Evolutionary conservation across 2,797 vertebrate species (phyloP).

Genomic region (Okamejei kenojei): DNA sequence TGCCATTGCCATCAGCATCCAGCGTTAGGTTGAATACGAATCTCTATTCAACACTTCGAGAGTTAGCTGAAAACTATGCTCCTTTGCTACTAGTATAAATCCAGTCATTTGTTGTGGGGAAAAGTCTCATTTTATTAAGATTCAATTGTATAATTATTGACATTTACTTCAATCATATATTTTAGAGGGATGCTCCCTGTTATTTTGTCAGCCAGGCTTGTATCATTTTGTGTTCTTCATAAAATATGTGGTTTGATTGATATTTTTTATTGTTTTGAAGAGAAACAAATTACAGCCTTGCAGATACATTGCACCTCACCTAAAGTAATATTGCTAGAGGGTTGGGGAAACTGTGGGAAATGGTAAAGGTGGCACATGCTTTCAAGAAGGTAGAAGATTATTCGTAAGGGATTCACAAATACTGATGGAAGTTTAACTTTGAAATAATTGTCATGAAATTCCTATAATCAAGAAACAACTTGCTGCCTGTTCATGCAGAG

Average conservation of each 20-base stretch:
- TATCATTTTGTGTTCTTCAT: background rate
- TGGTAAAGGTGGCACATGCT: background rate
- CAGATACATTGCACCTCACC: background rate
- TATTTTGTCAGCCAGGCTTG: background rate
- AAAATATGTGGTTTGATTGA: background rate
- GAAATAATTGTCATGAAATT: background rate
- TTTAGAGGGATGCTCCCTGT: background rate
- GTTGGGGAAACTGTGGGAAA: background rate
- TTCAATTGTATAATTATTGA: constrained; percentile 7
- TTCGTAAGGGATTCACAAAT: background rate
- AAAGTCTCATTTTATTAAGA: background rate
- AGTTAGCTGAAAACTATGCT: background rate
- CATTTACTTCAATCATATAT: background rate
- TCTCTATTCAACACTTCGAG: background rate
- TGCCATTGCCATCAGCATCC: background rate
- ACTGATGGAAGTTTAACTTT: background rate
- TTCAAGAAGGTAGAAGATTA: background rate
- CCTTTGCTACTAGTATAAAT: background rate
- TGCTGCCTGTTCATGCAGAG: background rate
- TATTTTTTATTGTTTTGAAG: background rate
- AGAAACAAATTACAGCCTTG: background rate
- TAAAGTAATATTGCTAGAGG: background rate
- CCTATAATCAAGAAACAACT: background rate
- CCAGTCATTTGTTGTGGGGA: background rate
- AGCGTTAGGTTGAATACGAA: background rate